phyloP scores from a whole-genome alignment of 2,113 vertebrate genomes.

The Lophius piscatorius region DNA sequence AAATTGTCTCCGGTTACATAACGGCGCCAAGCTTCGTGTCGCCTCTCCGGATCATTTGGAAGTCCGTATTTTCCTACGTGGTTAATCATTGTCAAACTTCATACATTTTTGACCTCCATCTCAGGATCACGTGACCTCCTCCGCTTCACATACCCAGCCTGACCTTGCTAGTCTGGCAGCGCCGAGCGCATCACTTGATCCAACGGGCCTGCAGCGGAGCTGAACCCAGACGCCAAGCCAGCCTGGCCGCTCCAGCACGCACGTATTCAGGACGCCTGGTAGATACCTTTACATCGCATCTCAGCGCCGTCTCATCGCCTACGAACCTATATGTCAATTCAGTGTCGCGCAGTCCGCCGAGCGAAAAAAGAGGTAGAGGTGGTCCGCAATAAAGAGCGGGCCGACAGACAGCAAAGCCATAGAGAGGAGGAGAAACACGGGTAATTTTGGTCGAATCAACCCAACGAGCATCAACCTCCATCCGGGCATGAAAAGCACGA shows the following conservation, averaged over 20 bases:
- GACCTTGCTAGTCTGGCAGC: constrained; percentile 75
- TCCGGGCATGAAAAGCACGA: constrained; percentile 61
- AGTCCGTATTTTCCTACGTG: constrained; percentile 53
- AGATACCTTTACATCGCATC: constrained; percentile 77
- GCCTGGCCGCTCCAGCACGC: constrained; percentile 58
- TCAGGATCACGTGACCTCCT: constrained; percentile 73
- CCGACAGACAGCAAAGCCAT: constrained; percentile 67
- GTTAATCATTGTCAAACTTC: constrained; percentile 75
- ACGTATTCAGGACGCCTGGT: constrained; percentile 71
- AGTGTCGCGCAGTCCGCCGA: constrained; percentile 69
- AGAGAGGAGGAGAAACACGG: constrained; percentile 34
- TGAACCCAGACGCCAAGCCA: constrained; percentile 58
- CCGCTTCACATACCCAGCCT: constrained; percentile 53
- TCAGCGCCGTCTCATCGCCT: constrained; percentile 74
- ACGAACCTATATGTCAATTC: constrained; percentile 76
- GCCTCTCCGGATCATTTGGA: constrained; percentile 39
- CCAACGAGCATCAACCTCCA: constrained; percentile 42
- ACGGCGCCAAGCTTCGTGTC: constrained; percentile 32
- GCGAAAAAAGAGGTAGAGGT: constrained; percentile 73
- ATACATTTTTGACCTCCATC: constrained; percentile 68
- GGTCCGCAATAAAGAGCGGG: constrained; percentile 66
- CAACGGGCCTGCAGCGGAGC: constrained; percentile 74
- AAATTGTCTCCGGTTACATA: constrained; percentile 53
- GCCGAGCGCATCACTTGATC: constrained; percentile 72
- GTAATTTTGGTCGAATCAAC: constrained; percentile 67